Evolutionary conservation across 2,113 vertebrate species (phyloP), one percentile per base, ranked within the genome.

Genomic region (Zingel zingel): DNA sequence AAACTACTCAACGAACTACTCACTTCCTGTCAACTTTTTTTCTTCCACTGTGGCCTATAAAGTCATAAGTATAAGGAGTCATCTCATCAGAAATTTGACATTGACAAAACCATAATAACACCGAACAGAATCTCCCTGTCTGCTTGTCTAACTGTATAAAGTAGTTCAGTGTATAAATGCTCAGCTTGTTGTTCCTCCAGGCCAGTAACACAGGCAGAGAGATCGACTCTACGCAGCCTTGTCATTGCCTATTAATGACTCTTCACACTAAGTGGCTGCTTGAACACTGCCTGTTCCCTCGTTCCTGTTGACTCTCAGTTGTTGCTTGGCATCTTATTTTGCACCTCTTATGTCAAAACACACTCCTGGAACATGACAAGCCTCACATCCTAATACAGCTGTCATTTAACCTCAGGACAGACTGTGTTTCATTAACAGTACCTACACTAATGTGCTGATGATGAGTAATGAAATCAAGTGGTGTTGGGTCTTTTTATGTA

Each of bases 181-280:
- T 81, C 63, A 72, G 74, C 76, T 81, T 76, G 79, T 86, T 87
- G 84, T 77, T 88, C 79, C 90, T 89, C 74, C 56, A 72, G 88
- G 87, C 86, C 77, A 79, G 61, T 74, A 79, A 83, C 75, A 88
- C 85, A 83, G 69, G 48, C 63, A 1, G 54, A 72, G 73, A 30
- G 61, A 83, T 74, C 43, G 63, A 85, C 83, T 87, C 68, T n/a
- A 78, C 45, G 27, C 85, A 75, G 79, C 79, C 77, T 77, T 90
- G 87, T 91, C 86, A 89, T 91, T 88, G 78, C 64, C 74, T 84
- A 84, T 89, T 90, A 93, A 89, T 84, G 86, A 81, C 84, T 86
- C 72, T 78, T 80, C 81, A 83, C 64, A 77, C 72, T 89, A 87
- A 86, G 85, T 89, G 81, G 81, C 56, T 82, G 81, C 68, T 77